Percentiles rank a stretch among this genome's conserved stretches.
Conservation (phyloP, 23 tunicate species). For the Phallusia fumigata region DNA sequence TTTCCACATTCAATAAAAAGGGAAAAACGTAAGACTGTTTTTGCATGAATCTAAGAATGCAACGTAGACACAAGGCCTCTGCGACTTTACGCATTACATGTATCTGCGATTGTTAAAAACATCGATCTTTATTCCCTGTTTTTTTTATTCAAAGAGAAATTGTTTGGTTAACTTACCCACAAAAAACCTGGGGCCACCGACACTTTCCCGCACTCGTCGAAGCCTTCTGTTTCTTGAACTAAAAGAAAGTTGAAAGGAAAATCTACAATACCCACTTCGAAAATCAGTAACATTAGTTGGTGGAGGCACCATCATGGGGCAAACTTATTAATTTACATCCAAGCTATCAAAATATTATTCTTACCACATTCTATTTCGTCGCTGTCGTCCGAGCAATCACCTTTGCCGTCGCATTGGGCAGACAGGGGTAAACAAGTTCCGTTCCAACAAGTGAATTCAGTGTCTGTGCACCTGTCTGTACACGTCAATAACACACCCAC, state of each 20-base stretch:
- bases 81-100: no score
- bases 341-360: not conserved
- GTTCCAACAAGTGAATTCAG: constrained; percentile 13
- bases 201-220: not conserved
- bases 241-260: not conserved
- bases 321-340: not conserved
- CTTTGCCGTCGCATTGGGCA: not conserved
- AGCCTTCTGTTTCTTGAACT: not conserved
- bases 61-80: no score
- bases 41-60: no score
- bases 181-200: not conserved
- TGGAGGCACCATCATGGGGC: not conserved
- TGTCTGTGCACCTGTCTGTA: constrained; percentile 6
- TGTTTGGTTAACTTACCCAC: constrained; percentile 5
- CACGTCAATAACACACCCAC: no score
- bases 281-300: no score
- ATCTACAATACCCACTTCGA: no score
- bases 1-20: no score
- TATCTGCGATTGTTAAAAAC: no score
- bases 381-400: constrained; percentile 18
- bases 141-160: no score
- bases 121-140: no score
- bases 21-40: no score
- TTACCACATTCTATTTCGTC: constrained; percentile 20
- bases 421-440: constrained; percentile 6